A percentile compares a stretch with the other conserved stretches of the same genome.
Conservation (phyloP, 2,888 invertebrate genomes). For the Drosophila affinis region DNA sequence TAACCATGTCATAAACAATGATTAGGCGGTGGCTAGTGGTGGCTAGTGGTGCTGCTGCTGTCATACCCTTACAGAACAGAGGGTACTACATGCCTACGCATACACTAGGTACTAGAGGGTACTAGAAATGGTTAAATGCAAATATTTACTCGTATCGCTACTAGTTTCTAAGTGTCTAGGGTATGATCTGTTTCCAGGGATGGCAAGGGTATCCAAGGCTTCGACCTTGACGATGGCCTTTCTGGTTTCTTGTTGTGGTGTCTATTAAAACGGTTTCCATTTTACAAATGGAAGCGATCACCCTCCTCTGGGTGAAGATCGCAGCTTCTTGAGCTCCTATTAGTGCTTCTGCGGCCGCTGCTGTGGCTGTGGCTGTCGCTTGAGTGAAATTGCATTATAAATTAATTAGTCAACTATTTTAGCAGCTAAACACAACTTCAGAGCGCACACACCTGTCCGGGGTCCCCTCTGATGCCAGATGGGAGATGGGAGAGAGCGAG, state of each 20-base stretch:
- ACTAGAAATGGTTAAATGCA: too few relatives aligned
- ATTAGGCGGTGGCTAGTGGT: conserved; percentile 58
- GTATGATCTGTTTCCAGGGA: too few relatives aligned
- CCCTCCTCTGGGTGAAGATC: conserved; percentile 2
- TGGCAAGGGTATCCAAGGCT: background rate
- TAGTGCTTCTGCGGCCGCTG: background rate
- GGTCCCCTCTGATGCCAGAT: background rate
- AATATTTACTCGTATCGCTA: too few relatives aligned
- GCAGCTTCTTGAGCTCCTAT: conserved; percentile 2
- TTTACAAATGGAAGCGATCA: conserved; percentile 43
- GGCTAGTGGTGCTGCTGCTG: conserved; percentile 17
- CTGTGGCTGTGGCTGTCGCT: conserved; percentile 14
- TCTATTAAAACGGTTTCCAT: conserved; percentile 72
- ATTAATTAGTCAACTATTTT: conserved; percentile 54
- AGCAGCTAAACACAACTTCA: conserved; percentile 9
- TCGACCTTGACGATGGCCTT: background rate
- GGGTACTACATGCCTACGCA: background rate
- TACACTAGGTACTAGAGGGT: too few relatives aligned
- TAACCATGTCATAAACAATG: conserved; percentile 73
- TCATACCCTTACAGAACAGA: background rate
- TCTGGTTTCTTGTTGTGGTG: conserved; percentile 26
- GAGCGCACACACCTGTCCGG: conserved; percentile 37
- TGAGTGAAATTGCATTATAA: conserved; percentile 55
- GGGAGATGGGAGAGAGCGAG: background rate
- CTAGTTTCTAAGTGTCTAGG: too few relatives aligned